Evolutionary conservation across 2,888 invertebrate genomes (phyloP).

Genomic region (Cataglyphis rosenhaueri): DNA sequence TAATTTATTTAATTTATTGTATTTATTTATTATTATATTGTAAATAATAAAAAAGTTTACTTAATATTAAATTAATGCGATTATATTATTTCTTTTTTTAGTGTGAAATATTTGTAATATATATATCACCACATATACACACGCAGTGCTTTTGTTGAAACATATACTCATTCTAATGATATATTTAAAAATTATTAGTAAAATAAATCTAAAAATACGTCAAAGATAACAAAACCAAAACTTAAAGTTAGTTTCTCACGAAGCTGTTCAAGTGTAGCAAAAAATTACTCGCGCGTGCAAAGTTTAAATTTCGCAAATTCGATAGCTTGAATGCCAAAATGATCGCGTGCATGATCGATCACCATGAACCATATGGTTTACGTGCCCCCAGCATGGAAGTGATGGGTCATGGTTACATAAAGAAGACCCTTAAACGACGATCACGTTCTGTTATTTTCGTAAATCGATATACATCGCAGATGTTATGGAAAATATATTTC

Average conservation of each 20-base stretch:
- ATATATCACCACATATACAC: neutral
- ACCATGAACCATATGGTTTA: constrained; percentile 79
- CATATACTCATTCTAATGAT: neutral
- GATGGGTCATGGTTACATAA: constrained; percentile 78
- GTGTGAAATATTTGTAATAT: neutral
- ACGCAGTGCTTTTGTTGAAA: neutral
- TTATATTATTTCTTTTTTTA: neutral
- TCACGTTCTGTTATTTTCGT: constrained; percentile 13
- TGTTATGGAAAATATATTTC: constrained; percentile 17
- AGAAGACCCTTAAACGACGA: constrained; percentile 65
- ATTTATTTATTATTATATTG: too few relatives aligned
- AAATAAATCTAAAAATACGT: neutral
- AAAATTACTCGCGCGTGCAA: constrained; percentile 74
- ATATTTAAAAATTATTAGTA: neutral
- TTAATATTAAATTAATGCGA: neutral
- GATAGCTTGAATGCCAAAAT: constrained; percentile 76
- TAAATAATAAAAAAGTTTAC: neutral
- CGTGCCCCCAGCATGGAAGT: constrained; percentile 82
- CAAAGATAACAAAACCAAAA: neutral
- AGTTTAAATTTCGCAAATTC: constrained; percentile 80
- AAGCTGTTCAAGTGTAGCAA: constrained; percentile 74
- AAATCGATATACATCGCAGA: constrained; percentile 39
- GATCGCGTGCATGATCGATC: constrained; percentile 67
- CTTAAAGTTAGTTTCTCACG: constrained; percentile 68
- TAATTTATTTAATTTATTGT: too few relatives aligned